These are phyloP conservation scores for Drosophila asahinai DNA, from an alignment of 1,140 invertebrate genomes.

Conservation along the genomic window DNA sequence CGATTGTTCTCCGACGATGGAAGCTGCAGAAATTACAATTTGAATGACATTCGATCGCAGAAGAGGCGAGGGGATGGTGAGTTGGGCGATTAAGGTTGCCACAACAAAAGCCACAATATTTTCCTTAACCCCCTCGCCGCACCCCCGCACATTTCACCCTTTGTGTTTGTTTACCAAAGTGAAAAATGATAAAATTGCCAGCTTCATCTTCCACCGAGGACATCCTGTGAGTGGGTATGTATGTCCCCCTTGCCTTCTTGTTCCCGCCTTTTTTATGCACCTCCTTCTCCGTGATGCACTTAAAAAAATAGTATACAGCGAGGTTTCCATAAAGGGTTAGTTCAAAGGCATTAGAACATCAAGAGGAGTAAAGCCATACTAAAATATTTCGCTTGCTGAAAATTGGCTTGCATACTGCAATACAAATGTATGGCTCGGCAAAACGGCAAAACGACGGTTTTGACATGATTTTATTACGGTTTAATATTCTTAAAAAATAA, in stretches of 20 bases:
- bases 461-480: too few species aligned
- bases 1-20: slow-evolving; percentile 53
- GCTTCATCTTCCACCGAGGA: slow-evolving; percentile 54
- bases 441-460: too few species aligned
- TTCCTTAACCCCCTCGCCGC: slow-evolving; percentile 19
- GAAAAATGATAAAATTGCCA: slow-evolving; percentile 78
- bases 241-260: not conserved
- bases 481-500: too few species aligned
- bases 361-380: too few species aligned
- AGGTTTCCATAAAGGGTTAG: not conserved
- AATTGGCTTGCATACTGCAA: too few species aligned
- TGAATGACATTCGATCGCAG: slow-evolving; percentile 72
- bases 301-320: not conserved
- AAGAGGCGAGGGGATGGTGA: not conserved
- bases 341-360: too few species aligned
- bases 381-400: too few species aligned
- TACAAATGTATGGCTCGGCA: too few species aligned
- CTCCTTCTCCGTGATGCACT: not conserved
- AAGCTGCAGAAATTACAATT: slow-evolving; percentile 59
- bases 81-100: slow-evolving; percentile 59
- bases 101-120: slow-evolving; percentile 66
- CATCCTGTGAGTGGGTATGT: slow-evolving; percentile 28
- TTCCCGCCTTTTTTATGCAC: not conserved
- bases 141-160: slow-evolving; percentile 21
- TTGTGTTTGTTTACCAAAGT: slow-evolving; percentile 78